A percentile compares a stretch with the other conserved stretches of the same genome.
These are phyloP conservation scores for Cheilosia pagana DNA, from an alignment of 2,888 invertebrate genomes.

Conservation along the genomic window DNA sequence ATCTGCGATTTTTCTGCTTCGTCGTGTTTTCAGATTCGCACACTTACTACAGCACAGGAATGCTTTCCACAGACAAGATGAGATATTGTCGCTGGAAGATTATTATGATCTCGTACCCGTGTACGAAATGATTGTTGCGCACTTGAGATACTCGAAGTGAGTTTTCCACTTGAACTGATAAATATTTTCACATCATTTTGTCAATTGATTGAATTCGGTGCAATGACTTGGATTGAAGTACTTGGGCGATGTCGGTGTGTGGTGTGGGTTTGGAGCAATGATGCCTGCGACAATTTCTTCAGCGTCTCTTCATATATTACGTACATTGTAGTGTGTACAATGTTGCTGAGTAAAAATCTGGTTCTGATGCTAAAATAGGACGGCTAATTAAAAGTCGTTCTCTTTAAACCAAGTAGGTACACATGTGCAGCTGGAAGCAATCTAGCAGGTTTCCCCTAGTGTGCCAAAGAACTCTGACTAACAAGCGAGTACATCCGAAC, in stretches of 20 bases:
- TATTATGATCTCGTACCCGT: conserved; percentile 63
- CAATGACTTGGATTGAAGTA: conserved; percentile 68
- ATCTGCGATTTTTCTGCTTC: conserved; percentile 65
- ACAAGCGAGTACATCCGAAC: too few species aligned
- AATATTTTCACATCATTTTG: conserved; percentile 75
- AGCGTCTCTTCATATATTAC: neutral
- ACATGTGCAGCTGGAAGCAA: too few species aligned
- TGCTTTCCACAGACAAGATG: conserved; percentile 47
- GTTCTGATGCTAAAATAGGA: too few species aligned
- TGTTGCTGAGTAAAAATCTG: too few species aligned
- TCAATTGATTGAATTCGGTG: conserved; percentile 74
- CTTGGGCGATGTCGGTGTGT: conserved; percentile 30
- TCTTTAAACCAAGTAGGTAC: too few species aligned
- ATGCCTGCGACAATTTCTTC: neutral
- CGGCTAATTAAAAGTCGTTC: too few species aligned
- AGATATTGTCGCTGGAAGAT: conserved; percentile 67
- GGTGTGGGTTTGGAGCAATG: neutral
- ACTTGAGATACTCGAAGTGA: conserved; percentile 74
- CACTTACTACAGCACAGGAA: conserved; percentile 39
- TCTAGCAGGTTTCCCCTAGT: too few species aligned
- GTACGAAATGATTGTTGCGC: conserved; percentile 69
- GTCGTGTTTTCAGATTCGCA: conserved; percentile 61
- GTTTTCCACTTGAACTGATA: conserved; percentile 74
- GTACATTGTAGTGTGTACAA: too few species aligned
- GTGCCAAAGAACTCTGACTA: too few species aligned